Evolutionary conservation across 2,113 vertebrate genomes (phyloP).

Genomic region (Nothoprocta pentlandii): DNA sequence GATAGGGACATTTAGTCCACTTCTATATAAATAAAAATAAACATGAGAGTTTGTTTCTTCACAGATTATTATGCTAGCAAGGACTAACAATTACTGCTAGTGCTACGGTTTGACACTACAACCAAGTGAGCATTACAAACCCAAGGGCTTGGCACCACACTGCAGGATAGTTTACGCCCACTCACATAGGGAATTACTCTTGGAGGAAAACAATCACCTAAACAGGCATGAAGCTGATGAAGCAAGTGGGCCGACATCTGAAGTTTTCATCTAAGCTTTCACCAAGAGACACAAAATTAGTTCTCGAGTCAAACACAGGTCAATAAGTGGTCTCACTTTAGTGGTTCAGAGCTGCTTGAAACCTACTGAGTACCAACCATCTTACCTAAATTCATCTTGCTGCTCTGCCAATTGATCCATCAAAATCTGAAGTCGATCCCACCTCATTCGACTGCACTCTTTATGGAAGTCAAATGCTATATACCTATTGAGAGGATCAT

Average conservation of each 20-base stretch:
- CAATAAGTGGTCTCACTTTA: background rate
- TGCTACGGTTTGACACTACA: background rate
- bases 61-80: background rate
- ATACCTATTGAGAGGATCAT: conserved; percentile 79
- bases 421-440: conserved; percentile 92
- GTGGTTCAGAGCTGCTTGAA: background rate
- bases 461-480: conserved; percentile 96
- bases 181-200: background rate
- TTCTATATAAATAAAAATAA: background rate
- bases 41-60: background rate
- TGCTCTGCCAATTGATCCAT: conserved; percentile 88
- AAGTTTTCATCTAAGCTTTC: background rate
- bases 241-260: no score
- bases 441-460: conserved; percentile 94
- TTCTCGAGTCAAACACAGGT: background rate
- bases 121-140: background rate
- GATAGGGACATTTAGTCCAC: background rate
- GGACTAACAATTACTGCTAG: background rate
- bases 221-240: background rate
- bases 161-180: background rate
- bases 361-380: background rate
- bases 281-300: background rate
- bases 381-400: conserved; percentile 93
- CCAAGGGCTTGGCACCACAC: rapidly evolving
- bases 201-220: background rate